A percentile compares a stretch with the other conserved stretches of the same genome.
Conservation (phyloP, 2,113 vertebrate species). For the Recurvirostra avosetta region DNA sequence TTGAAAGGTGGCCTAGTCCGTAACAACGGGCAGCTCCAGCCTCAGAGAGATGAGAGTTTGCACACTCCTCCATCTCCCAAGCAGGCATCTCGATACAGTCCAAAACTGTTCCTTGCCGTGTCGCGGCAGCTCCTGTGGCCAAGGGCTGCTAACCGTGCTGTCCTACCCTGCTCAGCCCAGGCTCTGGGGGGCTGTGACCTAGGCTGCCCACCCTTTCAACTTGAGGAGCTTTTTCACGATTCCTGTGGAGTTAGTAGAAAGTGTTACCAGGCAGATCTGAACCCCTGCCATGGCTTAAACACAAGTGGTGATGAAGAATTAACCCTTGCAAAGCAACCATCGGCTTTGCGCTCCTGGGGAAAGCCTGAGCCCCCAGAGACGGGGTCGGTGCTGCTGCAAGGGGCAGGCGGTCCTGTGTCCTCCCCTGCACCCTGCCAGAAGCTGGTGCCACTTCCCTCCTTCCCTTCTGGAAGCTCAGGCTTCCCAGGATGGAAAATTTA, state of each 20-base stretch:
- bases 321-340: background rate
- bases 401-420: background rate
- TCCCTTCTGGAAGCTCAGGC: background rate
- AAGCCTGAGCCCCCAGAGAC: background rate
- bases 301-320: background rate
- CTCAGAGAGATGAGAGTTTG: background rate
- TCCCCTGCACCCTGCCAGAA: background rate
- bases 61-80: background rate
- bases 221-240: background rate
- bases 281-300: background rate
- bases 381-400: background rate
- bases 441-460: background rate
- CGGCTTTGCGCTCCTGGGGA: background rate
- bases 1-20: background rate
- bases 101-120: background rate
- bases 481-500: background rate
- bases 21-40: background rate
- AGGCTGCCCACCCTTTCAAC: background rate
- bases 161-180: background rate
- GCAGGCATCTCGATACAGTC: rapidly evolving
- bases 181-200: background rate
- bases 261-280: background rate
- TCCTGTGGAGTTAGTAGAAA: background rate
- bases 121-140: rapidly evolving
- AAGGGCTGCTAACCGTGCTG: background rate